Conservation (phyloP, 2,113 vertebrate species). For the Lasiurus cinereus region DNA sequence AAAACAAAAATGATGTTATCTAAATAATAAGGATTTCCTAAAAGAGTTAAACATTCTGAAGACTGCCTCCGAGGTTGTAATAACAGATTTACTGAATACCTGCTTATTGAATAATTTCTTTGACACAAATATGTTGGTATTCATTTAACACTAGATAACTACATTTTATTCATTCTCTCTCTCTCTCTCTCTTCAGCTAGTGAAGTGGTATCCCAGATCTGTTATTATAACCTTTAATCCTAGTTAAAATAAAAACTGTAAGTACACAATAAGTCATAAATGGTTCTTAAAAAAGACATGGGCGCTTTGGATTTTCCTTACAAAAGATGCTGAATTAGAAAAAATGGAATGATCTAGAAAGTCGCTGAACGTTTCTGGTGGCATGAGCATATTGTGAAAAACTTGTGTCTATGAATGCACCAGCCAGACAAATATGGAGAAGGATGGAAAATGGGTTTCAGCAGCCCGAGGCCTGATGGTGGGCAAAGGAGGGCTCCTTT, state of each 20-base stretch:
- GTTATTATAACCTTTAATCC: constrained; percentile 46
- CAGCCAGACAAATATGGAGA: constrained; percentile 77
- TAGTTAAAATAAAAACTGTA: constrained; percentile 68
- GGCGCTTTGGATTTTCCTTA: constrained; percentile 66
- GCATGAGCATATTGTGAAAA: constrained; percentile 42
- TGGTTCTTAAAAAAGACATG: constrained; percentile 46
- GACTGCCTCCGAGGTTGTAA: constrained; percentile 65
- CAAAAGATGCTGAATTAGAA: constrained; percentile 57
- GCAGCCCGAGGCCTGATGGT: constrained; percentile 79
- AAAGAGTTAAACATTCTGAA: constrained; percentile 77
- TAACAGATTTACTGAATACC: constrained; percentile 73
- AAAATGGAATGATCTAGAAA: constrained; percentile 29
- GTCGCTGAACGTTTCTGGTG: background rate
- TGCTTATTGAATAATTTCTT: constrained; percentile 83
- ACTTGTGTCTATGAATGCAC: constrained; percentile 61
- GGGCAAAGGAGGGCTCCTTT: constrained; percentile 67
- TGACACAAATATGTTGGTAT: constrained; percentile 55
- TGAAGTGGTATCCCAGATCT: constrained; percentile 58
- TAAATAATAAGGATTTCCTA: constrained; percentile 64
- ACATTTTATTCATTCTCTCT: constrained; percentile 9
- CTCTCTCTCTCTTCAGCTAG: constrained; percentile 65
- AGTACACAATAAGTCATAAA: constrained; percentile 44
- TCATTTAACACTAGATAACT: constrained; percentile 68
- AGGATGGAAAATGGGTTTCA: constrained; percentile 76
- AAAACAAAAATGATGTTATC: constrained; percentile 69